Conservation (phyloP, 2,888 invertebrate species). For the Nyleta sp. region DNA sequence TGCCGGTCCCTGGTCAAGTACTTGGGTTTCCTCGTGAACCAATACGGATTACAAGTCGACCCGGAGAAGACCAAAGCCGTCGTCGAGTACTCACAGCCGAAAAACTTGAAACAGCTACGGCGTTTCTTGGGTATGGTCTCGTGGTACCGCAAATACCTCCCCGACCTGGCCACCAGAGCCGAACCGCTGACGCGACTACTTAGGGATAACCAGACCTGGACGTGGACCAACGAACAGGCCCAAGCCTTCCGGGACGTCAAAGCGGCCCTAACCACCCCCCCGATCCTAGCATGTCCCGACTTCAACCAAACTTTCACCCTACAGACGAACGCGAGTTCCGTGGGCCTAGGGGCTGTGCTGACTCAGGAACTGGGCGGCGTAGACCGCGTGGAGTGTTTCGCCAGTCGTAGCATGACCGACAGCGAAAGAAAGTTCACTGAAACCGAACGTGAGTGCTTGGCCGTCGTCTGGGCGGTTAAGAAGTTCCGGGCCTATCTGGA, state of each 20-base stretch:
- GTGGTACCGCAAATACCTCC: conserved; percentile 73
- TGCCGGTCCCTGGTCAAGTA: conserved; percentile 64
- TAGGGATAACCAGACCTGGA: neutral
- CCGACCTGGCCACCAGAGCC: conserved; percentile 61
- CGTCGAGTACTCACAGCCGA: neutral
- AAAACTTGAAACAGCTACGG: conserved; percentile 58
- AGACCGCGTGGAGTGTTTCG: neutral
- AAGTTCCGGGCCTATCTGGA: conserved; percentile 3
- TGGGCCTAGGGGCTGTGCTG: conserved; percentile 13
- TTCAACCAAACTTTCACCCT: neutral
- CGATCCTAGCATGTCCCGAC: neutral
- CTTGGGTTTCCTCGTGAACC: conserved; percentile 72
- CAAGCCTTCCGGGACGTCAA: too few species aligned
- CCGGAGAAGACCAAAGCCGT: neutral
- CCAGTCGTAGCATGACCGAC: conserved; percentile 12
- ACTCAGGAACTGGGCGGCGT: neutral
- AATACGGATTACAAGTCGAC: conserved; percentile 65
- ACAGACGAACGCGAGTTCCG: conserved; percentile 2
- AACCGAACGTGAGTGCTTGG: conserved; percentile 20
- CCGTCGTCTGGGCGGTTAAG: too few species aligned
- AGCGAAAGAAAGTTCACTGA: neutral
- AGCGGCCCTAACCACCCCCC: neutral
- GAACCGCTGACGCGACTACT: conserved; percentile 17
- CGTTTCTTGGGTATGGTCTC: conserved; percentile 72
- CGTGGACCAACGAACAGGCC: too few species aligned